Evolutionary conservation across 1,140 invertebrate genomes (phyloP).

Genomic region (Druon quercuslanigerum): DNA sequence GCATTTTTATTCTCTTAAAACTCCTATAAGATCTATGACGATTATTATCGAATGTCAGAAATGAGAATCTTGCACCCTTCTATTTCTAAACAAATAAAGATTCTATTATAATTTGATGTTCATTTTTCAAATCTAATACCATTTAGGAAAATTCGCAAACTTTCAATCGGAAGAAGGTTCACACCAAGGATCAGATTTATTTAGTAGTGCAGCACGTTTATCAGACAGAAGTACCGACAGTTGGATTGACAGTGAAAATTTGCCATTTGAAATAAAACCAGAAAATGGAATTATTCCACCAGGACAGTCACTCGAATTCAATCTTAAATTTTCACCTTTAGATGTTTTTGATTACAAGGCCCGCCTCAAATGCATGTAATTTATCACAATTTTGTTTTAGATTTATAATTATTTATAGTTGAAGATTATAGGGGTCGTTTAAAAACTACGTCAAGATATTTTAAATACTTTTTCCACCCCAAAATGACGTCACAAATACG

Average conservation of each 20-base stretch:
- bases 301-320: slow-evolving; percentile 45
- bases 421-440: too few species aligned
- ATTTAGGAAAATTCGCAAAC: slow-evolving; percentile 3
- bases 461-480: too few species aligned
- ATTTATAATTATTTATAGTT: too few species aligned
- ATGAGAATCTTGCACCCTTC: too few species aligned
- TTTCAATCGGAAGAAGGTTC: background rate
- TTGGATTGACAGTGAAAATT: slow-evolving; percentile 59
- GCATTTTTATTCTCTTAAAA: too few species aligned
- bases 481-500: too few species aligned
- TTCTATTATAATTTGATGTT: too few species aligned
- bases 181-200: slow-evolving; percentile 49
- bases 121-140: too few species aligned
- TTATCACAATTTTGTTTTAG: background rate
- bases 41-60: too few species aligned
- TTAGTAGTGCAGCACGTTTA: slow-evolving; percentile 54
- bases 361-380: slow-evolving; percentile 59
- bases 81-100: too few species aligned
- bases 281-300: slow-evolving; percentile 56
- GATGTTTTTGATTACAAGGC: slow-evolving; percentile 64
- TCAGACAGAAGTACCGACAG: slow-evolving; percentile 58
- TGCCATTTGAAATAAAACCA: slow-evolving; percentile 62
- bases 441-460: too few species aligned
- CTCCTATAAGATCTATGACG: too few species aligned
- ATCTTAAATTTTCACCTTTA: slow-evolving; percentile 59